Evolutionary conservation across 2,797 vertebrate species (phyloP), one percentile per base, ranked within the genome.

Genomic region (Enoplosus armatus): DNA sequence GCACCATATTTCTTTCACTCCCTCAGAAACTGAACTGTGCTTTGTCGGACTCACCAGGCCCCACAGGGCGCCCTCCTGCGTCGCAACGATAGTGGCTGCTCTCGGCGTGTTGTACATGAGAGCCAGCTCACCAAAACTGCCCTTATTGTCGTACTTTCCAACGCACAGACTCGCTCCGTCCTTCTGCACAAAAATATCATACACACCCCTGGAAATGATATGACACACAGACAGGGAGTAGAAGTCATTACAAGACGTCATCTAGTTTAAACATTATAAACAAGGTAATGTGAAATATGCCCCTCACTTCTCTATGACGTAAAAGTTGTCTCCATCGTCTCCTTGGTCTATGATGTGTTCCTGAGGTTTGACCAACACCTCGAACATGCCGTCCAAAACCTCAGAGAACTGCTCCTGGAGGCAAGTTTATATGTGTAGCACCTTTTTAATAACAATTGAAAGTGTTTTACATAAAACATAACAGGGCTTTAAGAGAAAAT

Each of bases 51-150:
- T 97, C 93, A 99, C 98, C 97, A 99, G 90, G 83, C 95, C 97
- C 98, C 98, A 99, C 27, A 99, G 95, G 69, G 97, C 92, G 50
- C 98, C 98, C 22, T 97, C 95, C 80, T 97, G 94, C 14, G 94
- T 96, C 24, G 97, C 97, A 2, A 97, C 79, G 74, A 99, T 98
- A 26, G 98, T 99, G 48, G 98, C 98, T 65, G 98, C 97, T 83
- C 98, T 94, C 0, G 97, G 97, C 66, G 97, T 99, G 93, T 99
- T 99, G 94, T 99, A 99, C 98, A 99, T 99, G 87, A 99, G 93
- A 2, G 98, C 98, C 72, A 99, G 95, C 73, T 99, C 98, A 55
- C 98, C 97, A 77, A 99, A 99, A 88, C 98, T 98, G 72, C 98
- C 98, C 5, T 93, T 98, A 88, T 98, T 97, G 92, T 99, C 95